These are phyloP conservation scores for Physocephala rufipes DNA, from an alignment of 2,888 invertebrate species.

Conservation along the genomic window DNA sequence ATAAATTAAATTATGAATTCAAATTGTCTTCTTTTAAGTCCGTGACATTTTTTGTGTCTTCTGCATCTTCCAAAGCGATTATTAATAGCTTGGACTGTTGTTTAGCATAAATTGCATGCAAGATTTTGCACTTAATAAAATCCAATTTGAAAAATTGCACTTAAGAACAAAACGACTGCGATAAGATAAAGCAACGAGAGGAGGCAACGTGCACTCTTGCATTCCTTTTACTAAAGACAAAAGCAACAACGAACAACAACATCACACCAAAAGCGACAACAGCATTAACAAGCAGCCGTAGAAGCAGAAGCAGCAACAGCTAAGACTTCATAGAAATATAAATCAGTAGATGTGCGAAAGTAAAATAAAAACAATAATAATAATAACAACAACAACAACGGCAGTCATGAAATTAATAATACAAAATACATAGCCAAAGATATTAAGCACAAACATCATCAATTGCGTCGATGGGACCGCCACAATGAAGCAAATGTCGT, in stretches of 20 bases:
- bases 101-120: background rate
- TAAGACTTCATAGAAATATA: too few relatives aligned
- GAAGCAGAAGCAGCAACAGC: too few relatives aligned
- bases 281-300: too few relatives aligned
- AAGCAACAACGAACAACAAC: too few relatives aligned
- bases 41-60: too few relatives aligned
- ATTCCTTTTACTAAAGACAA: too few relatives aligned
- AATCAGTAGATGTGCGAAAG: background rate
- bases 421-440: background rate
- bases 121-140: background rate
- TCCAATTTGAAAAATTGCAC: background rate
- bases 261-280: too few relatives aligned
- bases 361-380: background rate
- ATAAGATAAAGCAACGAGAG: background rate
- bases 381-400: background rate
- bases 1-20: too few relatives aligned
- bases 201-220: too few relatives aligned
- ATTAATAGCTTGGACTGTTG: too few relatives aligned
- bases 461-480: slow-evolving; percentile 12
- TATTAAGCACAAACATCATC: background rate
- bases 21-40: too few relatives aligned
- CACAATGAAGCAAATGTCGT: slow-evolving; percentile 41
- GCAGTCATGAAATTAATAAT: background rate
- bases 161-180: background rate
- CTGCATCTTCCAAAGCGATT: too few relatives aligned